These are phyloP conservation scores for Sebastes cheni DNA, from an alignment of 2,797 vertebrate species.

Conservation along the genomic window DNA sequence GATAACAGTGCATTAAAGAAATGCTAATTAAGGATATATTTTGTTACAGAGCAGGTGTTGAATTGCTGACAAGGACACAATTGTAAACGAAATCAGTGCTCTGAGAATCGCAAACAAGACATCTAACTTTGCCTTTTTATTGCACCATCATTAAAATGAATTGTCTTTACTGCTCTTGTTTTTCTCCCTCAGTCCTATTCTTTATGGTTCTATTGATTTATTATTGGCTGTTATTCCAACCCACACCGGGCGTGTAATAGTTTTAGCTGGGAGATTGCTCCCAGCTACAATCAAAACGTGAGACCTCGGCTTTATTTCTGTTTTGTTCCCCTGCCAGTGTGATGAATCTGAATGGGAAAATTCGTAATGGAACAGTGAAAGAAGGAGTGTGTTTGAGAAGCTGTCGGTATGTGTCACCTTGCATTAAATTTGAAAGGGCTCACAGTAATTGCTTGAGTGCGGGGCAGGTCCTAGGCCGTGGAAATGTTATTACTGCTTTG, in stretches of 20 bases:
- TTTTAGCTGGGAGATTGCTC: conserved; percentile 40
- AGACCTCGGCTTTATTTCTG: conserved; percentile 46
- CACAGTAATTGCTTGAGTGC: conserved; percentile 46
- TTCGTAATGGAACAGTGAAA: conserved; percentile 14
- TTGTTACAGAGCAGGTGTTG: conserved; percentile 65
- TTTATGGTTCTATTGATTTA: conserved; percentile 73
- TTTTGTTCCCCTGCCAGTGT: conserved; percentile 24
- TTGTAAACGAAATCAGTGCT: conserved; percentile 44
- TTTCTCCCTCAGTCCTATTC: conserved; percentile 41
- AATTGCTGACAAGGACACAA: conserved; percentile 70
- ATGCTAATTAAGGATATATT: conserved; percentile 61
- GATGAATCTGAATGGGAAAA: conserved; percentile 54
- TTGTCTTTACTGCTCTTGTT: conserved; percentile 65
- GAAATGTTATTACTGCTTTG: conserved; percentile 48
- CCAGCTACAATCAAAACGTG: conserved; percentile 36
- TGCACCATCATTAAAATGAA: conserved; percentile 73
- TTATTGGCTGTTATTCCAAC: conserved; percentile 64
- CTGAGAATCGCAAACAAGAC: conserved; percentile 47
- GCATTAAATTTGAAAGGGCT: conserved; percentile 48
- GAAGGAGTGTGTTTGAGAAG: conserved; percentile 18
- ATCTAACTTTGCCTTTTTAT: conserved; percentile 65
- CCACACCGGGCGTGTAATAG: conserved; percentile 58
- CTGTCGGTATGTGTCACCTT: conserved; percentile 17
- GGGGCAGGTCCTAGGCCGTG: conserved; percentile 27
- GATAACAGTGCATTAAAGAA: conserved; percentile 29